Conservation (phyloP, 2,888 invertebrate genomes). For the Drosophila sordidapex region DNA sequence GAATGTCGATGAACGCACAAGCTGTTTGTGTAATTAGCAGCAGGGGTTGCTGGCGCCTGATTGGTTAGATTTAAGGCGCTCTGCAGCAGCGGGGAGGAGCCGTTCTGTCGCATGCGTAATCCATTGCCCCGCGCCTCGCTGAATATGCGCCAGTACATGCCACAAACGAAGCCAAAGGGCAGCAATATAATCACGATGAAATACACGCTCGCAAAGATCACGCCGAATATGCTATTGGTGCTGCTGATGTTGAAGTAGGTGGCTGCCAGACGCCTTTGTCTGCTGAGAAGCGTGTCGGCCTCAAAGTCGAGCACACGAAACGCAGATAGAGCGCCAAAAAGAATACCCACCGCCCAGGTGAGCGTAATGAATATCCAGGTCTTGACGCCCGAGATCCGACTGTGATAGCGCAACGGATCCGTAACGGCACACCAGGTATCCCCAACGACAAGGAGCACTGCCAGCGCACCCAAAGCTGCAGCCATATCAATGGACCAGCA, state of each 20-base stretch:
- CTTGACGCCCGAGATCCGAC: slow-evolving; percentile 85
- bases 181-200: slow-evolving; percentile 84
- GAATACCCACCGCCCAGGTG: slow-evolving; percentile 84
- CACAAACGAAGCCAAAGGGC: slow-evolving; percentile 85
- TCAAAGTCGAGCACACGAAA: slow-evolving; percentile 83
- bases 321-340: slow-evolving; percentile 84
- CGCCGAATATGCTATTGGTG: slow-evolving; percentile 78
- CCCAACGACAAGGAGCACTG: slow-evolving; percentile 84
- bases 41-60: slow-evolving; percentile 53
- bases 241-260: slow-evolving; percentile 71
- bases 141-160: slow-evolving; percentile 85
- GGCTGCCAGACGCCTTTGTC: slow-evolving; percentile 69
- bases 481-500: slow-evolving; percentile 85
- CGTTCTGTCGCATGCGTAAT: slow-evolving; percentile 85
- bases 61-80: slow-evolving; percentile 84
- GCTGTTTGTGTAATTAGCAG: slow-evolving; percentile 72
- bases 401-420: slow-evolving; percentile 87
- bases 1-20: slow-evolving; percentile 82
- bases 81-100: slow-evolving; percentile 84
- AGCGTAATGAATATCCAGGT: slow-evolving; percentile 84
- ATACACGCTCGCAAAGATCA: slow-evolving; percentile 82
- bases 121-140: slow-evolving; percentile 85
- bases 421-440: slow-evolving; percentile 88
- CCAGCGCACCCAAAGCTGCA: slow-evolving; percentile 84
- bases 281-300: slow-evolving; percentile 75